Conservation (phyloP, 2,797 vertebrate species). For the Odontamblyopus lacepedii region DNA sequence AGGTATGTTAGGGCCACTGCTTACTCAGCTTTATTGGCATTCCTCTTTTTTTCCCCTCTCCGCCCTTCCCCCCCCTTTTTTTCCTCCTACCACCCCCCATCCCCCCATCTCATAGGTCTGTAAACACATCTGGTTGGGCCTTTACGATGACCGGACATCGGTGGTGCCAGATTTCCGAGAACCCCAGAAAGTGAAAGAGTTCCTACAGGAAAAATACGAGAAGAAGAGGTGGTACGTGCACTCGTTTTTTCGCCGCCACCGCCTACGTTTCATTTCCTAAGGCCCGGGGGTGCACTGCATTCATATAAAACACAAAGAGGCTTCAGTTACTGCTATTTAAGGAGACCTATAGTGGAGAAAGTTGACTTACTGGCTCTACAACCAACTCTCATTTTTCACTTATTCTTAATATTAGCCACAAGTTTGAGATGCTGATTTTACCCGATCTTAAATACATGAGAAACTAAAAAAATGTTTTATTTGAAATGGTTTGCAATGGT, state of each 20-base stretch:
- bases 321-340: slow-evolving; percentile 14
- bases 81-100: slow-evolving; percentile 18
- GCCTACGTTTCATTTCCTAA: slow-evolving; percentile 8
- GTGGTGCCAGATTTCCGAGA: slow-evolving; percentile 99
- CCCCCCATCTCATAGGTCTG: slow-evolving; percentile 83
- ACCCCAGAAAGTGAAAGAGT: slow-evolving; percentile 99
- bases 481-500: too few species aligned
- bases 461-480: too few species aligned
- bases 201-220: slow-evolving; percentile 99
- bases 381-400: slow-evolving; percentile 1
- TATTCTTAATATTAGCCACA: background rate
- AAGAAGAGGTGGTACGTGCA: slow-evolving; percentile 95
- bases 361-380: slow-evolving; percentile 7
- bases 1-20: slow-evolving; percentile 30
- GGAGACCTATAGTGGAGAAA: slow-evolving; percentile 8
- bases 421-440: background rate
- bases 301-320: slow-evolving; percentile 12
- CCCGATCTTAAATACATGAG: too few species aligned
- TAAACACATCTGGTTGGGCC: slow-evolving; percentile 99
- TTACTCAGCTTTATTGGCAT: slow-evolving; percentile 60
- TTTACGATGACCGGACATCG: slow-evolving; percentile 98
- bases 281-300: background rate
- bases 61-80: slow-evolving; percentile 37
- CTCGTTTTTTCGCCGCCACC: background rate
- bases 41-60: slow-evolving; percentile 45